Evolutionary conservation across 2,888 invertebrate species (phyloP), one percentile per base, ranked within the genome.

Genomic region (Carcina quercana): DNA sequence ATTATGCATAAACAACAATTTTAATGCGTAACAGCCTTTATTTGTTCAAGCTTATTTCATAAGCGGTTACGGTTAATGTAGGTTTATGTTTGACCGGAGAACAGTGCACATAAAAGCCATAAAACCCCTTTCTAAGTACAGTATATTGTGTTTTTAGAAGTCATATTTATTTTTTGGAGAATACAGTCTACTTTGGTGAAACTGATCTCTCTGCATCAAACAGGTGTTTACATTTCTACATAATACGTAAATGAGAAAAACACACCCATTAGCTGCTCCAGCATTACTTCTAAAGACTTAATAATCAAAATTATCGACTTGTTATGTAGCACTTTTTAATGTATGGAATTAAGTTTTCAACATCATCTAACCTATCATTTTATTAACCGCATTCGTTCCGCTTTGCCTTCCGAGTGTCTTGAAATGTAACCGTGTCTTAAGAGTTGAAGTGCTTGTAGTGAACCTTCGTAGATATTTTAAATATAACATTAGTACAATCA

Each of bases 401-500:
- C 48, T 42, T 58, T 37, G 31, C 50, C 50, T 53, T 51, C 50
- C 38, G 47, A 46, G n/a, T n/a, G n/a, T n/a, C n/a, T n/a, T n/a
- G n/a, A n/a, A n/a, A n/a, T n/a, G n/a, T n/a, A n/a, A n/a, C 47
- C 50, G 53, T 53, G 50, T n/a, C 38, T 53, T 57, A 58, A 48
- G 43, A 50, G 51, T 52, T 64, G 53, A 62, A 70, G 67, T 64
- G 57, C 52, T 37, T 44, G 45, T 53, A n/a, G 50, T 40, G 43
- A 46, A 44, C 42, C 38, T 49, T 44, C 40, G 35, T 37, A 63
- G 55, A 48, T 70, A 67, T 68, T 71, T 72, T 66, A 66, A n/a
- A 67, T 62, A 32, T 64, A 53, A 50, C 46, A 50, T 61, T 57
- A 40, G 55, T 63, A 55, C 49, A 53, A 45, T 60, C 43, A 50